These are phyloP conservation scores for Zapus hudsonius DNA, from an alignment of 2,113 vertebrate genomes.

Conservation along the genomic window DNA sequence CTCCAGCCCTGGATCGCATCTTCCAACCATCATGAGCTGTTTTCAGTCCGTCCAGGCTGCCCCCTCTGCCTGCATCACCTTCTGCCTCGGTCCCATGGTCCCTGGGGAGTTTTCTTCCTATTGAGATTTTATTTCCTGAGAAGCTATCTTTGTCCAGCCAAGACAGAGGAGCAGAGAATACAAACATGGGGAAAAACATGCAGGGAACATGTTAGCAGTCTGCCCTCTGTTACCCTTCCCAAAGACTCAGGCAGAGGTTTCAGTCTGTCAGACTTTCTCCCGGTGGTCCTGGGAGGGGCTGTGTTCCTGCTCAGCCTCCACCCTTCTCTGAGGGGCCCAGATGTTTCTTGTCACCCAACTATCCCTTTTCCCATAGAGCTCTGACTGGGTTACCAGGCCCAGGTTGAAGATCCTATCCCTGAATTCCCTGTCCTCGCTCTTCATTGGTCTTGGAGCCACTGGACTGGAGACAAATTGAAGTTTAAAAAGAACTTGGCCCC, in stretches of 20 bases:
- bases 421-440: background rate
- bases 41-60: background rate
- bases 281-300: background rate
- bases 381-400: background rate
- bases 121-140: background rate
- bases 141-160: no score
- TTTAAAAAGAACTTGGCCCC: background rate
- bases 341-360: conserved; percentile 18
- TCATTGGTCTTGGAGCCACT: background rate
- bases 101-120: fast-evolving
- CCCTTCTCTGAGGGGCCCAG: background rate
- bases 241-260: background rate
- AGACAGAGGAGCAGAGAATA: background rate
- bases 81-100: background rate
- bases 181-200: background rate
- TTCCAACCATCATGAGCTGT: background rate
- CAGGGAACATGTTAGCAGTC: fast-evolving
- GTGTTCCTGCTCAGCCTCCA: background rate
- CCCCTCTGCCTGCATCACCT: background rate
- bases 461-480: background rate
- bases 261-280: background rate
- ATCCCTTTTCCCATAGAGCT: background rate
- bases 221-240: background rate
- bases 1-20: no score
- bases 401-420: background rate